These are phyloP conservation scores for Engraulis encrasicolus DNA, from an alignment of 2,113 vertebrate genomes.

Conservation along the genomic window DNA sequence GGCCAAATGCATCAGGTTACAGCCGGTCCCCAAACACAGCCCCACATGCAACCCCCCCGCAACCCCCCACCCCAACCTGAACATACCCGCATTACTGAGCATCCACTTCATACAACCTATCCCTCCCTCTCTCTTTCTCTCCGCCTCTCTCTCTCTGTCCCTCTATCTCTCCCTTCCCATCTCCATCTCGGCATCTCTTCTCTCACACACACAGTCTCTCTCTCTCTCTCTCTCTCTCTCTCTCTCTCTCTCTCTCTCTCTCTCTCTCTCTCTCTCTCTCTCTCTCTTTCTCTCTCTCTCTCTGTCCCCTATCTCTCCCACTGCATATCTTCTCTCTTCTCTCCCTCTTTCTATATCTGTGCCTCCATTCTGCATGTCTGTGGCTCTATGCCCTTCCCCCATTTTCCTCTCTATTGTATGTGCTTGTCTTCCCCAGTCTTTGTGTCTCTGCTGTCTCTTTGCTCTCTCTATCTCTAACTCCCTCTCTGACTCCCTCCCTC, in stretches of 20 bases:
- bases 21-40: no score
- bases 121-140: neutral
- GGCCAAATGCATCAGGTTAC: constrained; percentile 58
- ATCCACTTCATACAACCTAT: neutral
- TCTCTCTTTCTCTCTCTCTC: neutral
- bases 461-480: no score
- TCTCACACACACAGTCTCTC: neutral
- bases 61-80: constrained; percentile 39
- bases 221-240: neutral
- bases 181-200: neutral
- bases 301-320: neutral
- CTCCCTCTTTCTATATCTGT: no score
- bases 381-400: no score
- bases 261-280: neutral
- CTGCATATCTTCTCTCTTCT: no score
- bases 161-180: neutral
- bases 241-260: neutral
- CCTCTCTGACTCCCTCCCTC: constrained; percentile 28
- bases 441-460: no score
- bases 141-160: neutral
- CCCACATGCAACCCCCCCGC: no score
- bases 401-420: no score
- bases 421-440: no score
- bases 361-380: no score
- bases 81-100: neutral